Base-by-base conservation (phyloP, 2,888 invertebrate species). In the Lochmaea crataegi region DNA sequence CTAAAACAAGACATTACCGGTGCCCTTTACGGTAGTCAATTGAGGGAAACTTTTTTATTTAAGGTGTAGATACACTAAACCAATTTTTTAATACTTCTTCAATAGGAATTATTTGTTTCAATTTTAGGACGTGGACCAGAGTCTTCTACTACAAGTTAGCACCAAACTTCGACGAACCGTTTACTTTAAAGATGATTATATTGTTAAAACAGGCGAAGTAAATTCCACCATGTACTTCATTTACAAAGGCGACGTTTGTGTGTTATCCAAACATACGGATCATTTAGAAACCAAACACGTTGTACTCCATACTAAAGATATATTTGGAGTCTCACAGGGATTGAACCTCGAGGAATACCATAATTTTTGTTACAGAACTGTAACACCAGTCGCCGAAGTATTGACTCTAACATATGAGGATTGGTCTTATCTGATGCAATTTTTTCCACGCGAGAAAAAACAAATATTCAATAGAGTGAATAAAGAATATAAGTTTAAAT, bases 181-280 rank as follows among this genome's bases (percentile, higher is more conserved):
- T 0, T 90, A 89, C 81, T 90, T 89, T 76, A 88, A 89, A 4
- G 88, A 89, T 4, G 89, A 90, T 81, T 89, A 89, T 71, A 89
- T 90, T 11, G 89, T 90, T 11, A 89, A 90, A 76, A 87, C 88
- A 51, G 89, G 90, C 1, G 89, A 90, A 78, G 88, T 89, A 0
- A 88, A 90, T 78, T 89, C 89, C 74, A 88, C 88, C 71, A 89
- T 90, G 83, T 90, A 90, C 77, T 90, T 90, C 72, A 89, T 90
- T 82, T 89, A 90, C 77, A 85, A 88, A 78, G 90, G 90, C 76
- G 88, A 89, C 85, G 89, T 90, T 2, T 88, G 89, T 83, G 89
- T 90, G 6, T 78, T 90, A 57, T 89, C 89, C 1, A 88, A 89
- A 9, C 89, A 89, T 80, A 83, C 86, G 0, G 89, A 89, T 80